Conservation (phyloP, 2,888 invertebrate genomes). For the Dastarcus helophoroides region DNA sequence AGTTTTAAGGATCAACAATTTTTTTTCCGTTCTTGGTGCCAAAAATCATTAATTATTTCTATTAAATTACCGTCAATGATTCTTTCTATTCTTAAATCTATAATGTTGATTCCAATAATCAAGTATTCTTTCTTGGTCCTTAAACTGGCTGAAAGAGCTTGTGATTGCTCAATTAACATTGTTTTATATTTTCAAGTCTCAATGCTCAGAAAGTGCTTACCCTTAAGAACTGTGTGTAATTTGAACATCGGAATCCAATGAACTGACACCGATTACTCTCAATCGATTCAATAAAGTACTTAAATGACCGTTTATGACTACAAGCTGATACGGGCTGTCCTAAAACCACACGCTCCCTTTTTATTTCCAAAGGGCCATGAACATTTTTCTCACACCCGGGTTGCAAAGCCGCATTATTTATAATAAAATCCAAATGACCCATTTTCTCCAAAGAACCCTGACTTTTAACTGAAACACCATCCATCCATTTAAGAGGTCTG, state of each 20-base stretch:
- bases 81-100: no score
- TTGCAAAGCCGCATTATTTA: conserved; percentile 33
- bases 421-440: conserved; percentile 36
- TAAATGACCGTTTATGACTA: conserved; percentile 35
- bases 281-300: conserved; percentile 35
- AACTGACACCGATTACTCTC: conserved; percentile 29
- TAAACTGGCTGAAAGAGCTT: no score
- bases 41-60: no score
- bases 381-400: conserved; percentile 31
- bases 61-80: no score
- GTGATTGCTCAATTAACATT: no score
- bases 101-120: no score
- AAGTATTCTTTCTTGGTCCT: no score
- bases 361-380: conserved; percentile 23
- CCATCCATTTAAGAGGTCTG: no score
- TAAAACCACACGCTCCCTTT: conserved; percentile 23
- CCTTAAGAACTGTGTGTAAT: conserved; percentile 26
- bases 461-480: conserved; percentile 23
- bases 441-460: conserved; percentile 31
- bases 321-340: conserved; percentile 35
- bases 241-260: conserved; percentile 31
- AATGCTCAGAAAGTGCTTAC: conserved; percentile 17
- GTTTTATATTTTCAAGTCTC: no score
- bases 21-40: no score
- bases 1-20: no score